phyloP scores from a whole-genome alignment of 2,888 invertebrate genomes.

The Eulithis prunata region DNA sequence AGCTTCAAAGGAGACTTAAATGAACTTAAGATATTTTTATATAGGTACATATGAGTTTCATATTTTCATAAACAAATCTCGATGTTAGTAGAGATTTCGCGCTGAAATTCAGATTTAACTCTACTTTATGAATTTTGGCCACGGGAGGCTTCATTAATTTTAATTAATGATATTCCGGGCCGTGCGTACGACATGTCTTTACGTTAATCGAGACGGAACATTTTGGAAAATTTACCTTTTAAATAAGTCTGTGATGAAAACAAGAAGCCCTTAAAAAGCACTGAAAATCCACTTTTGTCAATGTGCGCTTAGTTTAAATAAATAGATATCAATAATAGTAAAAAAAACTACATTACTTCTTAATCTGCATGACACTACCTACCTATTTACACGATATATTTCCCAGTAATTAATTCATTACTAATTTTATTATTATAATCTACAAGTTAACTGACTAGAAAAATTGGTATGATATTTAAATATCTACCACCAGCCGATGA shows the following conservation, averaged over 20 bases:
- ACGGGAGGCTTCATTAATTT: constrained; percentile 36
- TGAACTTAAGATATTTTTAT: no score
- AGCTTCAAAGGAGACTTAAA: background rate
- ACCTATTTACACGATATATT: constrained; percentile 36
- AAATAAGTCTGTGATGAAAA: background rate
- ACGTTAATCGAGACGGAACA: constrained; percentile 18
- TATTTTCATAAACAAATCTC: constrained; percentile 33
- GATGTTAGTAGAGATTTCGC: constrained; percentile 27
- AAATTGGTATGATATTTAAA: constrained; percentile 47
- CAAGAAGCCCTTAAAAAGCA: constrained; percentile 8
- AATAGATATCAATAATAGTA: constrained; percentile 19
- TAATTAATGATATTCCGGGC: constrained; percentile 32
- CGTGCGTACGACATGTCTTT: constrained; percentile 20
- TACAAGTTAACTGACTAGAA: constrained; percentile 43
- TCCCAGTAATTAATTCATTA: constrained; percentile 26
- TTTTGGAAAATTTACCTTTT: constrained; percentile 15
- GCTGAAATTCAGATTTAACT: constrained; percentile 36
- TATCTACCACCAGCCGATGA: constrained; percentile 46
- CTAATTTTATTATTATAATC: constrained; percentile 28
- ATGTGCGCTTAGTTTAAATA: constrained; percentile 29
- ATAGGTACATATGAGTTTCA: constrained; percentile 14
- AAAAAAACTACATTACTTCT: constrained; percentile 26
- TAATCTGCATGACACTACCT: constrained; percentile 15
- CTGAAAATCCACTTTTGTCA: constrained; percentile 8
- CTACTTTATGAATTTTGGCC: constrained; percentile 32